Evolutionary conservation across 2,113 vertebrate genomes (phyloP).

Genomic region (Gracilinanus agilis): DNA sequence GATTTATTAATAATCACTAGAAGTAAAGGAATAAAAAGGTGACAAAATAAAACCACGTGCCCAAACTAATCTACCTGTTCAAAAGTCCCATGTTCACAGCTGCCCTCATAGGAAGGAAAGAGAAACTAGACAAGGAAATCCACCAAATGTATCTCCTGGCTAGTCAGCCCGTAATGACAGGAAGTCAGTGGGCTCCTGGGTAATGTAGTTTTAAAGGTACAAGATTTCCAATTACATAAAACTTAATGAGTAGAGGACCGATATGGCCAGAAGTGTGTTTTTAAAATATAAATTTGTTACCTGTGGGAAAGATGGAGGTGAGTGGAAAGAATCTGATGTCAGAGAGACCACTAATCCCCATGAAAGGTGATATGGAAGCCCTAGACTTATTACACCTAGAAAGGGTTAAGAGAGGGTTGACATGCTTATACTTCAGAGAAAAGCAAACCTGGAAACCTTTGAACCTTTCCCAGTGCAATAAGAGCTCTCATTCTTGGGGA

Average conservation of each 20-base stretch:
- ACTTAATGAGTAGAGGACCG: neutral
- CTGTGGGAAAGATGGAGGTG: neutral
- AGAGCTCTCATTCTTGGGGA: neutral
- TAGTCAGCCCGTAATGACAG: too few species aligned
- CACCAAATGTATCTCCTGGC: too few species aligned
- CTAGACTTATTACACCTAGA: neutral
- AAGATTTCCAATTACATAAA: too few species aligned
- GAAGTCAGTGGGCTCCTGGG: too few species aligned
- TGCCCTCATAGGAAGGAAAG: too few species aligned
- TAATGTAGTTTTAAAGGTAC: too few species aligned
- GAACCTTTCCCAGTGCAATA: neutral
- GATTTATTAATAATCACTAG: too few species aligned
- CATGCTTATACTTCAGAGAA: slow-evolving; percentile 11
- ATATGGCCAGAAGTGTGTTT: neutral
- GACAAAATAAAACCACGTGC: too few species aligned
- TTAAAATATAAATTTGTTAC: neutral
- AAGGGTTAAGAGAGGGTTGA: neutral
- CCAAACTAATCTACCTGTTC: too few species aligned
- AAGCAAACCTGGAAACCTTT: neutral
- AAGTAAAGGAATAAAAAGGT: too few species aligned
- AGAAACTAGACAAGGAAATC: too few species aligned
- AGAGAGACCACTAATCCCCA: neutral
- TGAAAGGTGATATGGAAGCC: neutral
- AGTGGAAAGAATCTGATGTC: neutral
- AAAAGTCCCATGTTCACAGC: too few species aligned